These are phyloP conservation scores for Scaptomyza polygonia DNA, from an alignment of 2,888 invertebrate species.

Conservation along the genomic window DNA sequence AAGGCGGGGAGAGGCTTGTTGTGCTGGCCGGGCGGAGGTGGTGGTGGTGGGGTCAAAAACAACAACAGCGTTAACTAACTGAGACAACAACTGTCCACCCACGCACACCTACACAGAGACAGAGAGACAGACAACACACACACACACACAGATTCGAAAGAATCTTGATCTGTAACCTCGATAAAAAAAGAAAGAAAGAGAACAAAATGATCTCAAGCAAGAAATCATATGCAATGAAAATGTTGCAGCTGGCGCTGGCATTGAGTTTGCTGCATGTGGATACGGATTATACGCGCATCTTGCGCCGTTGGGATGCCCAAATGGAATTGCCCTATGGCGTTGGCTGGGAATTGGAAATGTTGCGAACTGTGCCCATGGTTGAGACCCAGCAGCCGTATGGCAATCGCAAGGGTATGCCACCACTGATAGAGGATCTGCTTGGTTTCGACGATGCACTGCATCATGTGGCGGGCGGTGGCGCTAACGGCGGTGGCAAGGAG, in stretches of 20 bases:
- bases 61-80: conserved; percentile 17
- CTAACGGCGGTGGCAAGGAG: conserved; percentile 14
- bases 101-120: conserved; percentile 33
- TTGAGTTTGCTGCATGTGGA: conserved; percentile 92
- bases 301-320: conserved; percentile 85
- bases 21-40: conserved; percentile 55
- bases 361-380: conserved; percentile 82
- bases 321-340: conserved; percentile 82
- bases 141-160: conserved; percentile 25
- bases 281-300: conserved; percentile 87
- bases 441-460: conserved; percentile 88
- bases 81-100: conserved; percentile 38
- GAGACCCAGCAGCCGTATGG: conserved; percentile 83
- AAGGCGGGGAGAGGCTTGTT: conserved; percentile 50
- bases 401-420: conserved; percentile 83
- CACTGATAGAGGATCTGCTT: conserved; percentile 83
- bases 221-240: conserved; percentile 92
- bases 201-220: conserved; percentile 90
- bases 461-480: background rate
- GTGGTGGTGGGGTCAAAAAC: conserved; percentile 41
- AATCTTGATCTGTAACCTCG: conserved; percentile 41
- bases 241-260: conserved; percentile 92
- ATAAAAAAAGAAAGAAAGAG: background rate
- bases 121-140: conserved; percentile 18
- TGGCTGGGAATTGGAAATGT: conserved; percentile 84